Evolutionary conservation across 2,888 invertebrate species (phyloP), one percentile per base, ranked within the genome.

Genomic region (Dioctria linearis): DNA sequence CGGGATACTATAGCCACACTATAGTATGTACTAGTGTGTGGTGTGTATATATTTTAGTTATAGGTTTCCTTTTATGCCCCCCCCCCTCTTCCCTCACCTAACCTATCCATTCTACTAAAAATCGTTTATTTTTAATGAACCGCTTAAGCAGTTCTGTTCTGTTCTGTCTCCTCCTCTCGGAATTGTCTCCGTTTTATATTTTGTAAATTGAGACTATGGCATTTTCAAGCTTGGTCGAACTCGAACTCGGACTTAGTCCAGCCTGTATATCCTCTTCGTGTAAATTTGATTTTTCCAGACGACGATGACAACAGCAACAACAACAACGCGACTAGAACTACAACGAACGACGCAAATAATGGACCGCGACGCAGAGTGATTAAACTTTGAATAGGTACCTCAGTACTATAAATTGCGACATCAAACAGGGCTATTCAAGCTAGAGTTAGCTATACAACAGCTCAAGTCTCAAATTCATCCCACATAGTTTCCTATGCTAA

Each of bases 311-410:
- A 25, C 25, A 25, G 25, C 25, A 25, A 25, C 25, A 25, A 25
- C 25, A 25, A 25, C 25, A 25, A 25, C 25, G 0, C 25, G 25
- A 25, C 25, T 25, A 25, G 25, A 25, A 25, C 25, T 25, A 25
- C 25, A 25, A 25, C 51, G 9, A 25, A 39, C 54, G 54, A n/a
- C 51, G 9, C 71, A 51, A 71, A 71, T 71, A 71, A 71, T 71
- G 51, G 39, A 71, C 39, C 11, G 39, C 40, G 6, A 11, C 11
- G 71, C 9, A 51, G 39, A 71, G 71, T 71, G 71, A 71, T 71
- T 71, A 71, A 71, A 71, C 51, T 49, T 71, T 71, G 54, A 71
- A 61, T 61, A 43, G 39, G 71, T 71, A 25, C 46, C 43, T 51
- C 9, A 51, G 9, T 11, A 51, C 54, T 51, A 51, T 51, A 71